These are phyloP conservation scores for Dasysyrphus tricinctus DNA, from an alignment of 2,888 invertebrate species.

Conservation along the genomic window DNA sequence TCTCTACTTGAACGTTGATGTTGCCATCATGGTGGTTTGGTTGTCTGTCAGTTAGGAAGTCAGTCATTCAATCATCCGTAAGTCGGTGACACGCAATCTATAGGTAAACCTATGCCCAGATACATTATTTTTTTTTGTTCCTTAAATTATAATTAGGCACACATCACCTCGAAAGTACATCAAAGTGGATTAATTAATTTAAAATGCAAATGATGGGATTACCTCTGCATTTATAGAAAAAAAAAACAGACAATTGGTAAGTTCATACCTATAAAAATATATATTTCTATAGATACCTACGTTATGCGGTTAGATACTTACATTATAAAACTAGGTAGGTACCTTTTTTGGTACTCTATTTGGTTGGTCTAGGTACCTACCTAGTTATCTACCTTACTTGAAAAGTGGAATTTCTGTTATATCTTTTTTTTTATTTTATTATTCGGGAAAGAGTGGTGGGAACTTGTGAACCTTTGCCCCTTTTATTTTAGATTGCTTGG, in stretches of 20 bases:
- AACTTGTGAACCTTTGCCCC: slow-evolving; percentile 4
- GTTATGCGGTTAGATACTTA: not conserved
- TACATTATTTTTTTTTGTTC: slow-evolving; percentile 9
- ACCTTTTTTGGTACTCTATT: not conserved
- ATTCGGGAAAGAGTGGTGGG: not conserved
- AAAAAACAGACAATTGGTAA: slow-evolving; percentile 48
- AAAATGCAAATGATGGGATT: slow-evolving; percentile 68
- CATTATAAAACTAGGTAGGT: not conserved
- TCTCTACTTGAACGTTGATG: not conserved
- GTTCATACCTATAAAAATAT: slow-evolving; percentile 20
- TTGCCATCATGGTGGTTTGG: slow-evolving; percentile 13
- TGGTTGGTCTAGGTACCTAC: not conserved
- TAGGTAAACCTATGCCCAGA: not conserved
- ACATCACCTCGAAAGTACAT: slow-evolving; percentile 24
- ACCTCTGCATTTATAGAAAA: slow-evolving; percentile 39
- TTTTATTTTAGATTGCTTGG: not conserved
- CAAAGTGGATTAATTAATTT: slow-evolving; percentile 62
- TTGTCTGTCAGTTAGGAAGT: slow-evolving; percentile 25
- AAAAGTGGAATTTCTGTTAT: not conserved
- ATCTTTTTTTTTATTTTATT: not conserved
- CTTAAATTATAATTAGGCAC: slow-evolving; percentile 21
- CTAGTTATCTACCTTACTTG: not conserved
- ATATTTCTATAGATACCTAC: not conserved
- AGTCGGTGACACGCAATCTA: slow-evolving; percentile 50
- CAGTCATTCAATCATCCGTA: slow-evolving; percentile 46